phyloP scores from a whole-genome alignment of 2,888 invertebrate genomes.

The Dione vanillae region DNA sequence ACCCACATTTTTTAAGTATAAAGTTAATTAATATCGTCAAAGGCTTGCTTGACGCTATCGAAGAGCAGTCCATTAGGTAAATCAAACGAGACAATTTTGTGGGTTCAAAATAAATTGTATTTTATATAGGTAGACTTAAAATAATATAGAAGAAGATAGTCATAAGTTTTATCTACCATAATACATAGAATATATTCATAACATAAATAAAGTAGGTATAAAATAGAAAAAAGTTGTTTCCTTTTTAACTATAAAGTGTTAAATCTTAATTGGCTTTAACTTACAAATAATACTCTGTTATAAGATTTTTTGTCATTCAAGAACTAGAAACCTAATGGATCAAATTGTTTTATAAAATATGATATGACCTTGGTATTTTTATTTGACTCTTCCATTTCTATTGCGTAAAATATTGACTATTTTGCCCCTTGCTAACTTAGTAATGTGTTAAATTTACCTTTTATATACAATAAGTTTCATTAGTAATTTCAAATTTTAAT shows the following conservation, averaged over 20 bases:
- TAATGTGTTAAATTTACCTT: too few relatives aligned
- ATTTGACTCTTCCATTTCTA: conserved; percentile 24
- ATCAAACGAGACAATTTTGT: background rate
- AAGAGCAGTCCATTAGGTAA: background rate
- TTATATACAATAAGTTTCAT: too few relatives aligned
- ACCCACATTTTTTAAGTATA: too few relatives aligned
- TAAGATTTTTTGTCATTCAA: background rate
- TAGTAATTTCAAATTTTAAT: too few relatives aligned
- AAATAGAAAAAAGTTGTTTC: background rate
- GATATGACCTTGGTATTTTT: conserved; percentile 34
- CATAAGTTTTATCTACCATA: background rate
- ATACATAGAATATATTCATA: background rate
- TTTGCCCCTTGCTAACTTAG: too few relatives aligned
- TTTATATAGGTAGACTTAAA: too few relatives aligned
- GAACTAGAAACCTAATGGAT: conserved; percentile 11
- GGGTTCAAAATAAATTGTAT: too few relatives aligned
- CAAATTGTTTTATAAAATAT: conserved; percentile 30
- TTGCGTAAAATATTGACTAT: too few relatives aligned
- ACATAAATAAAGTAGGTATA: too few relatives aligned
- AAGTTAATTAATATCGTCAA: too few relatives aligned
- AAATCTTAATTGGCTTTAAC: background rate
- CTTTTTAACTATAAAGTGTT: background rate
- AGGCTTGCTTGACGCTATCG: background rate
- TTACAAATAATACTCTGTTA: background rate
- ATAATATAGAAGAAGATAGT: background rate